phyloP scores from a whole-genome alignment of 2,113 vertebrate genomes.

The Ceyx margarethae region DNA sequence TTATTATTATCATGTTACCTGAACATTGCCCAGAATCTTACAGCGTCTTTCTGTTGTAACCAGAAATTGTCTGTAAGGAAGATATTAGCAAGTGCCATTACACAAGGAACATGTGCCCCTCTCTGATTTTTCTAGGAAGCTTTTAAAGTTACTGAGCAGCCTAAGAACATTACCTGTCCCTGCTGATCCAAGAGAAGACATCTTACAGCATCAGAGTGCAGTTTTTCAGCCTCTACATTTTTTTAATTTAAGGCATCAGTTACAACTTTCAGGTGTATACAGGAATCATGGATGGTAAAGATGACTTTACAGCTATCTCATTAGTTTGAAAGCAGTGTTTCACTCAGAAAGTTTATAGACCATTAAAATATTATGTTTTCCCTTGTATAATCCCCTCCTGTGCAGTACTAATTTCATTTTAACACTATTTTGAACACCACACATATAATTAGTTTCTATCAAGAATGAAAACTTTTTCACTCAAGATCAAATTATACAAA shows the following conservation, averaged over 20 bases:
- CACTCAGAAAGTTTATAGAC: constrained; percentile 5
- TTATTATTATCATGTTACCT: neutral
- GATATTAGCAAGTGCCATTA: neutral
- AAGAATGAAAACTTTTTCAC: neutral
- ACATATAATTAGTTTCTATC: constrained; percentile 20
- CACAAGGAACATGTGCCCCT: neutral
- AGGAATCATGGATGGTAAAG: neutral
- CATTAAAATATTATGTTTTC: constrained; percentile 20
- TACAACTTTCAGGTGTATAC: neutral
- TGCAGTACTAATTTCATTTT: constrained; percentile 53
- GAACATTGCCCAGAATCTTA: neutral
- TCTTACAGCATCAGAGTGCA: neutral
- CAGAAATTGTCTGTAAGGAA: neutral
- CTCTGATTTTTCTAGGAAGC: neutral
- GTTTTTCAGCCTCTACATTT: neutral
- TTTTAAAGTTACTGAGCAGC: neutral
- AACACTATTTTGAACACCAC: constrained; percentile 36
- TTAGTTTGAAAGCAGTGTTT: constrained; percentile 16
- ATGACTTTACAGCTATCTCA: neutral
- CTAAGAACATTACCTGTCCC: neutral
- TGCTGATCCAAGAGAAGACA: neutral
- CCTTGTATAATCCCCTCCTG: neutral
- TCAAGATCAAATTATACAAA: constrained; percentile 31
- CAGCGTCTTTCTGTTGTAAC: neutral
- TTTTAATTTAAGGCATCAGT: constrained; percentile 12